Base-by-base conservation (phyloP, 1,140 invertebrate genomes). In the Sinonovacula constricta region DNA sequence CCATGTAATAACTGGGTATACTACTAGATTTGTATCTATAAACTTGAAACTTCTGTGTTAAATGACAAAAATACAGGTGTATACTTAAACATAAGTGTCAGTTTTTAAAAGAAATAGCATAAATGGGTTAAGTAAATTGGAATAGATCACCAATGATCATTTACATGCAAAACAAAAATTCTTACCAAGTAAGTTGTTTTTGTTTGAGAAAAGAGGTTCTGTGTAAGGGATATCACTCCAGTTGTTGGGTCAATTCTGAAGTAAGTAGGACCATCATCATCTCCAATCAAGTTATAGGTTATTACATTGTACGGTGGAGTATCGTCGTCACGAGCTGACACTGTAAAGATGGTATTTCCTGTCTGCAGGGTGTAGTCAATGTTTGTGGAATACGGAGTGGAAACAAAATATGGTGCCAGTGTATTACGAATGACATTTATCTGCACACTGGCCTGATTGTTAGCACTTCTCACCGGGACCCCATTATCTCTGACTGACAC, bases 331-430 rank as follows among this genome's bases (percentile, higher is more conserved):
- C 31, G 18, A 10, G 74, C 80, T 26, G 81, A 75, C 7, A 82
- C 70, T 24, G 53, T 74, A 72, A 66, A 86, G 24, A 89, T 71
- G n/a, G 28, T 36, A 4, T 65, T 63, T 24, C 77, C 80, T 30
- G 45, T 69, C 12, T 63, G 3, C 1, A 31, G 34, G 51, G 75
- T 84, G 59, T 80, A 71, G 10, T 69, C 65, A 2, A 86, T 85
- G 0, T 28, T 49, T 10, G 92, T 0, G 95, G 34, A 12, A 63
- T 86, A 86, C 2, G 77, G 70, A 7, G 31, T 82, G 53, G 80
- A 81, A 10, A 30, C 45, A 54, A 88, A 89, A 3, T 49, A 34
- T 33, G 94, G 91, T 28, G 93, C 91, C 1, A 59, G 34, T 7
- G 39, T 67, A 33, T 68, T 80, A 4, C 70, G 63, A 36, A 60